These are phyloP conservation scores for Drosophila heteroneura DNA, from an alignment of 2,888 invertebrate genomes.

Conservation along the genomic window DNA sequence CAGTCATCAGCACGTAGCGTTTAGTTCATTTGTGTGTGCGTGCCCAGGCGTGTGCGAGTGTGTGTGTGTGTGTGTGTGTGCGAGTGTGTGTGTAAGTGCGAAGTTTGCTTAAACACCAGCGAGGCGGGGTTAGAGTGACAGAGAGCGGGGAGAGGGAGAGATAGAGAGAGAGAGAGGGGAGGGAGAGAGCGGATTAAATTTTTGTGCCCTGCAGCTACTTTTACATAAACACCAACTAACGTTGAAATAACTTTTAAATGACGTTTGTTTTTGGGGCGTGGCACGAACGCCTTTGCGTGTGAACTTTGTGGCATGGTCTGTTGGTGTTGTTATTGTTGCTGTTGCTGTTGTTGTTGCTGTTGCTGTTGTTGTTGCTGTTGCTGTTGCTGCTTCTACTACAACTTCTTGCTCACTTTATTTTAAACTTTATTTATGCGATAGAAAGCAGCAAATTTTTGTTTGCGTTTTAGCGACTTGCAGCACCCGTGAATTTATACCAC, in stretches of 20 bases:
- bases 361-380: constrained; percentile 4
- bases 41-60: constrained; percentile 46
- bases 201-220: constrained; percentile 66
- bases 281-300: constrained; percentile 70
- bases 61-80: constrained; percentile 9
- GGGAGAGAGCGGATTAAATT: constrained; percentile 33
- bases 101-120: constrained; percentile 65
- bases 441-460: constrained; percentile 76
- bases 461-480: constrained; percentile 67
- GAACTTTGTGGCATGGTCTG: constrained; percentile 61
- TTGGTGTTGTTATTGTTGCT: constrained; percentile 14
- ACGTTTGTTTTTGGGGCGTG: constrained; percentile 74
- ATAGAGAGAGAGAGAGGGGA: not conserved
- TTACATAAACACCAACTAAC: constrained; percentile 78
- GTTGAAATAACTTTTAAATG: constrained; percentile 80
- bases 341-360: constrained; percentile 4
- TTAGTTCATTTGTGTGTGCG: constrained; percentile 76
- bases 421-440: constrained; percentile 78
- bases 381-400: constrained; percentile 19
- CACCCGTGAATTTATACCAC: constrained; percentile 55
- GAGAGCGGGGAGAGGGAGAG: not conserved
- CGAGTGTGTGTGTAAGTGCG: constrained; percentile 38
- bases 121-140: not conserved
- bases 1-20: constrained; percentile 80
- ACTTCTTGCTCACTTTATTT: constrained; percentile 74